Conservation (phyloP, 2,113 vertebrate species). For the Drymodes brunneopygia region DNA sequence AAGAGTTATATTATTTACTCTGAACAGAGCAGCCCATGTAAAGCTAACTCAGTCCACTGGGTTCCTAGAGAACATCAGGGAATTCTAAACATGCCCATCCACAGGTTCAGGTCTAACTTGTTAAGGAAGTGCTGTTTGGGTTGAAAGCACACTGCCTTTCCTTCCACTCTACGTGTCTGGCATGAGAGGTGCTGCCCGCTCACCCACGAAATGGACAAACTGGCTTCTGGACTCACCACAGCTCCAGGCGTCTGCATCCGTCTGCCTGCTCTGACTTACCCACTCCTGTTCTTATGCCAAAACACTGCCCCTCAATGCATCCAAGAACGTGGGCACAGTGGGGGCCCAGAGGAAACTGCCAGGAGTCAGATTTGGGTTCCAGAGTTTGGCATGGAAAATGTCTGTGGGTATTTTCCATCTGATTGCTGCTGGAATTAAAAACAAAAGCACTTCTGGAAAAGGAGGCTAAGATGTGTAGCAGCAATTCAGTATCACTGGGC, state of each 20-base stretch:
- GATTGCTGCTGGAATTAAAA: not conserved
- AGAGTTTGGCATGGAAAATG: not conserved
- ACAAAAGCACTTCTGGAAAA: not conserved
- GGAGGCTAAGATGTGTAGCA: not conserved
- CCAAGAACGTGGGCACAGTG: fast-evolving
- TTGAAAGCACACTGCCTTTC: not conserved
- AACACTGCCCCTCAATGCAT: not conserved
- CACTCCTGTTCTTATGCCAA: not conserved
- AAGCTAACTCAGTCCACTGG: not conserved
- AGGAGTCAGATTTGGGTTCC: not conserved
- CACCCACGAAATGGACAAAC: not conserved
- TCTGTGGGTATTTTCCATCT: not conserved
- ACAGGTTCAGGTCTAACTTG: not conserved
- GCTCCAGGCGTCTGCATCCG: not conserved
- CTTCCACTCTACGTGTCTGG: not conserved
- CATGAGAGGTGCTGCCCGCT: fast-evolving
- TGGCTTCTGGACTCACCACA: not conserved
- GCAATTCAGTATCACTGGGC: not conserved
- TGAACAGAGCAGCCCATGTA: not conserved
- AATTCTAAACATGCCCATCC: not conserved
- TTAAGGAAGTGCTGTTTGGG: not conserved
- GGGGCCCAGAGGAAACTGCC: not conserved
- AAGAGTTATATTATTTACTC: not conserved
- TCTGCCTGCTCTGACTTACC: not conserved
- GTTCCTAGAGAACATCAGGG: not conserved